Evolutionary conservation across 1,140 invertebrate genomes (phyloP), one percentile per base, ranked within the genome.

Genomic region (Potamilus streckersoni): DNA sequence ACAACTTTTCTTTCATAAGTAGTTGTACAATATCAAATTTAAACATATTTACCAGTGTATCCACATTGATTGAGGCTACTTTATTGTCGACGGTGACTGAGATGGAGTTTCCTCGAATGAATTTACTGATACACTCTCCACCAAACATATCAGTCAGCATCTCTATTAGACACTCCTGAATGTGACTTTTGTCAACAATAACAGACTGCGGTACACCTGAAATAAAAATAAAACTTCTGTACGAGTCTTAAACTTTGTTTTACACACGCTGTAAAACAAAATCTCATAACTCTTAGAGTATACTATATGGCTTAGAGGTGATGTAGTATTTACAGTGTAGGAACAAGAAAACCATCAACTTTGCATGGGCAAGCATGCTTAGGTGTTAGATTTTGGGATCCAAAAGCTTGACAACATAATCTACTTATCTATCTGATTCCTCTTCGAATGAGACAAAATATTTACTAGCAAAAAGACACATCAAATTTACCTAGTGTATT

Each of bases 101-200:
- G 13, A 98, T 89, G 80, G 95, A 94, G 83, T 98, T 96, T 0
- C 95, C 95, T 89, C 96, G 96, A 83, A 98, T 96, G 80, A 97
- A 94, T 90, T 98, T 98, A 1, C 96, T 96, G n/a, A 98, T 95
- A 31, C 95, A 94, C 79, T 95, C 95, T 82, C 96, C 95, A 0
- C 97, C 97, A 91, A 98, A 99, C 94, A 98, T 90, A 55, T 90
- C 89, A 8, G 74, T 74, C 15, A 98, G 89, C 92, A 97, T 96
- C 89, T 97, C 96, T 19, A 97, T 94, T 8, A 97, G 92, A 87
- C 96, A 98, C 88, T 98, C 97, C 91, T 94, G 89, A 14, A 92
- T 90, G 73, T 90, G 88, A 23, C 80, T 81, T 68, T 86, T 84
- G 69, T 89, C 86, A 19, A 88, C 84, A 38, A 78, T 81, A 19